Conservation (phyloP, 1,140 invertebrate genomes). For the Habropoda laboriosa region DNA sequence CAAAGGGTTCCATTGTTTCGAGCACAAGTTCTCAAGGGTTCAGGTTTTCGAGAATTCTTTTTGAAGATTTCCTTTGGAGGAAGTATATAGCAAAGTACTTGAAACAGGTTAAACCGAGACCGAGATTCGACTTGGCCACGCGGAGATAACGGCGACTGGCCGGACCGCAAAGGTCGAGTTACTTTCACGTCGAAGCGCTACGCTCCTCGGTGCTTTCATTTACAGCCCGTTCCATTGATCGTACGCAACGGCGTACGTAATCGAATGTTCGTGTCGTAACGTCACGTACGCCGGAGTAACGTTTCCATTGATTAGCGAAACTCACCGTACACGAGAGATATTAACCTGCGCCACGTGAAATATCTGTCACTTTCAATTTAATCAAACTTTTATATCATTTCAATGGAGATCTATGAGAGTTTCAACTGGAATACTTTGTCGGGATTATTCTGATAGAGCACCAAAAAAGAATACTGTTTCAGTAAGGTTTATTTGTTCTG, state of each 20-base stretch:
- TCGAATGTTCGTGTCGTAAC: conserved; percentile 3
- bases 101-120: background rate
- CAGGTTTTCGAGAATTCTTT: background rate
- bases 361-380: background rate
- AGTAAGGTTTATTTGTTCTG: too few species aligned
- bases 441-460: too few species aligned
- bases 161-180: conserved; percentile 22
- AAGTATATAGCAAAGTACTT: background rate
- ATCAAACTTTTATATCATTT: background rate
- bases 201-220: conserved; percentile 11
- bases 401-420: too few species aligned
- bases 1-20: background rate
- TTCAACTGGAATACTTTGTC: too few species aligned
- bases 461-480: too few species aligned
- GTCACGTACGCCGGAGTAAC: background rate
- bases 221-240: conserved; percentile 7
- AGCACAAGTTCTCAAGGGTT: too few species aligned
- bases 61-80: background rate
- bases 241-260: background rate
- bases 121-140: background rate
- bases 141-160: background rate
- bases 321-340: background rate
- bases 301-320: conserved; percentile 4
- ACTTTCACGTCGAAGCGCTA: conserved; percentile 26
- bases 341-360: background rate